Percentiles rank a stretch among this genome's conserved stretches.
Conservation (phyloP, 2,888 invertebrate genomes). For the Myopa tessellatipennis region DNA sequence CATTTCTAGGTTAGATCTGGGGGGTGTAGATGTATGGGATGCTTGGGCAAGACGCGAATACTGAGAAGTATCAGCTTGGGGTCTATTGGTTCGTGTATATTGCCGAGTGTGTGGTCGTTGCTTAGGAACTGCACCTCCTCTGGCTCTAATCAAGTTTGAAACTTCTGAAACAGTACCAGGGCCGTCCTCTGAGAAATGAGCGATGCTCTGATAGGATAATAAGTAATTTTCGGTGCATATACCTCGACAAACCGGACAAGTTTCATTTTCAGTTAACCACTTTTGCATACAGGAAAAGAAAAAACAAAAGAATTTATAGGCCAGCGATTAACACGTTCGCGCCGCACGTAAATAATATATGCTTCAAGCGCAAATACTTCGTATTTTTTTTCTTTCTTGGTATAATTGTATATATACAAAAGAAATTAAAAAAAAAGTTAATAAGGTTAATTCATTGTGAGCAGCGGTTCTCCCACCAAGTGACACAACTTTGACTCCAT, state of each 20-base stretch:
- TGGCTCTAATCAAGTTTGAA: background rate
- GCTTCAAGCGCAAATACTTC: no score
- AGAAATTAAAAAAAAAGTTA: no score
- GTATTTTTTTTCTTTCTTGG: no score
- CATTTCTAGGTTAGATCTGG: background rate
- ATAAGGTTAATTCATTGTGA: no score
- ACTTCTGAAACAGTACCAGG: background rate
- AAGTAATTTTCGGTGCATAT: background rate
- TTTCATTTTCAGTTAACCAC: background rate
- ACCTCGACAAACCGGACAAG: background rate
- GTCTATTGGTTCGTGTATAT: background rate
- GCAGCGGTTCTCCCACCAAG: no score
- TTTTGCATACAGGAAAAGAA: slow-evolving; percentile 1
- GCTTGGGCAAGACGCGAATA: background rate
- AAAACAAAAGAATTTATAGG: no score
- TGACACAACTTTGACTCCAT: no score
- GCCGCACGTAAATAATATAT: no score
- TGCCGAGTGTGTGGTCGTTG: background rate
- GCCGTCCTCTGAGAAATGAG: background rate
- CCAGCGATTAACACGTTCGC: no score
- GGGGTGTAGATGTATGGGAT: background rate
- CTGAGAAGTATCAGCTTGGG: background rate
- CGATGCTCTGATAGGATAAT: background rate
- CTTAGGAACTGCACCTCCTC: background rate
- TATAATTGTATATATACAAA: no score